phyloP scores from a whole-genome alignment of 2,888 invertebrate species.

The Dryobotodes eremita region DNA sequence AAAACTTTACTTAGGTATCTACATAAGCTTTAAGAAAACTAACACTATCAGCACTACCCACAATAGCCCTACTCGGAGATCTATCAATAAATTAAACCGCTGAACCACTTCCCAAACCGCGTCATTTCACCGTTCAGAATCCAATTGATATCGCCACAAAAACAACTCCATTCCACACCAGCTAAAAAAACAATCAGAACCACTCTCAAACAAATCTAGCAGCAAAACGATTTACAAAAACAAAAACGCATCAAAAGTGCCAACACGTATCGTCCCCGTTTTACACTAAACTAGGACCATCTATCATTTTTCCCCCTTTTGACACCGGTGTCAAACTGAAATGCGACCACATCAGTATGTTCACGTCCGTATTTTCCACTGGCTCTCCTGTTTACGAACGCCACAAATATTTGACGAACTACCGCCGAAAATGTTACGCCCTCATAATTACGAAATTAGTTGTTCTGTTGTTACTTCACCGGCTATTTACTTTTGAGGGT shows the following conservation, averaged over 20 bases:
- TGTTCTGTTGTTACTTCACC: constrained; percentile 8
- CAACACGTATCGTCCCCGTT: constrained; percentile 25
- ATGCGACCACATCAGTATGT: constrained; percentile 26
- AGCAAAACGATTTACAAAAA: constrained; percentile 27
- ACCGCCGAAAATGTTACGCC: constrained; percentile 36
- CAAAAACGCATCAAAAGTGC: constrained; percentile 28
- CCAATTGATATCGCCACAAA: constrained; percentile 5
- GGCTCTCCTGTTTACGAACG: constrained; percentile 36
- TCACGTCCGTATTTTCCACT: constrained; percentile 15
- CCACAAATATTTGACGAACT: constrained; percentile 58
- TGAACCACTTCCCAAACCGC: constrained; percentile 12
- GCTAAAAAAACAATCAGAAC: constrained; percentile 23
- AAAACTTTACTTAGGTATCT: no score
- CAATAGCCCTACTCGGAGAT: neutral
- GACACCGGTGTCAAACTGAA: constrained; percentile 22
- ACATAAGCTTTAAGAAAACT: neutral
- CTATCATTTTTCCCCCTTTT: constrained; percentile 39
- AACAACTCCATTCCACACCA: constrained; percentile 8
- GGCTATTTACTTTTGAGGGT: constrained; percentile 25
- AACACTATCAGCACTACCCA: neutral
- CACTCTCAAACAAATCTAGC: constrained; percentile 40
- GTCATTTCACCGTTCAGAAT: constrained; percentile 15
- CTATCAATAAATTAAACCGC: neutral
- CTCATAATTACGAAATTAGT: constrained; percentile 52
- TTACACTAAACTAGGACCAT: constrained; percentile 8